Evolutionary conservation across 2,888 invertebrate species (phyloP).

Genomic region (Heteromurus nitidus): DNA sequence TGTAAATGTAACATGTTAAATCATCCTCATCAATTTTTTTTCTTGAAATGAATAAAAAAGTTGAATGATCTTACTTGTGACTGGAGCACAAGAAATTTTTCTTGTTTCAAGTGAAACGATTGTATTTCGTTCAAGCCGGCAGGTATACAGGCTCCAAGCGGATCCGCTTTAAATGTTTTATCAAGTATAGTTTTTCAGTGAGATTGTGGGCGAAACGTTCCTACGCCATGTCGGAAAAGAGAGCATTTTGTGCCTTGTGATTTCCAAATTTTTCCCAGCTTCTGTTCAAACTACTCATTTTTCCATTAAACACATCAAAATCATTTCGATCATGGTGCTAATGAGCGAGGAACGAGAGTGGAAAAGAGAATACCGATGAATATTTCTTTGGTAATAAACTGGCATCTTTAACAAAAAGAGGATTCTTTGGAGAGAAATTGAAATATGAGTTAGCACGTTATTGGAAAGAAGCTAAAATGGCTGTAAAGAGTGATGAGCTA

Average conservation of each 20-base stretch:
- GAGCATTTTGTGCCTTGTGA: constrained; percentile 37
- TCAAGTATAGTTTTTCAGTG: no score
- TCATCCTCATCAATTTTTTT: not conserved
- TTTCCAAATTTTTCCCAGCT: constrained; percentile 52
- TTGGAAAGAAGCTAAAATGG: no score
- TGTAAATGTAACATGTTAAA: not conserved
- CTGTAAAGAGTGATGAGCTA: no score
- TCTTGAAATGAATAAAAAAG: not conserved
- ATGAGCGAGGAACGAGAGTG: constrained; percentile 1
- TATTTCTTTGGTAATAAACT: not conserved
- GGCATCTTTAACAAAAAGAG: no score
- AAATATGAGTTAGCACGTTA: constrained; percentile 1
- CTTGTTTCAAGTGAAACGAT: no score
- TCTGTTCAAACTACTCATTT: constrained; percentile 54
- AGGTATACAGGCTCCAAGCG: no score
- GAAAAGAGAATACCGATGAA: not conserved
- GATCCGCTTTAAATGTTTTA: no score
- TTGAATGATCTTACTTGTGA: no score
- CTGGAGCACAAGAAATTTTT: no score
- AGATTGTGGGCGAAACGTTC: no score
- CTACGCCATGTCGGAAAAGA: constrained; percentile 28
- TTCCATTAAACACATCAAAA: constrained; percentile 54
- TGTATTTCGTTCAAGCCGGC: no score
- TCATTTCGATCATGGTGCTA: not conserved
- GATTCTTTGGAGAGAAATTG: constrained; percentile 5